Conservation (phyloP, 2,888 invertebrate genomes). For the Mimumesa dahlbomi region DNA sequence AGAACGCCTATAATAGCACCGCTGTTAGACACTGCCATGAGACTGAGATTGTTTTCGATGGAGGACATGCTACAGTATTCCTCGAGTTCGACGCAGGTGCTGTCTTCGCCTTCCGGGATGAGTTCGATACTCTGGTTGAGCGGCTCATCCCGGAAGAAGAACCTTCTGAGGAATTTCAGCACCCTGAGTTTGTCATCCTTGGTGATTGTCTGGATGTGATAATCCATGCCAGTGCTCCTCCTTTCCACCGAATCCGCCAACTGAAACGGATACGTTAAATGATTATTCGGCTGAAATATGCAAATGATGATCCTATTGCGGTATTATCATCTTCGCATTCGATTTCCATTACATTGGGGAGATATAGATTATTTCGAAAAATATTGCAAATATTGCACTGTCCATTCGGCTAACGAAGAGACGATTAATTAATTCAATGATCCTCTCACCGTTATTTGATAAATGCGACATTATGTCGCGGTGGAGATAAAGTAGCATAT, state of each 20-base stretch:
- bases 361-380: no score
- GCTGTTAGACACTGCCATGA: constrained; percentile 84
- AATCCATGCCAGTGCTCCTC: constrained; percentile 73
- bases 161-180: constrained; percentile 83
- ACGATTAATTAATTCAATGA: background rate
- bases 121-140: constrained; percentile 84
- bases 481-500: background rate
- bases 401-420: no score
- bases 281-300: background rate
- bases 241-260: constrained; percentile 70
- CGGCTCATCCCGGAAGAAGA: constrained; percentile 88
- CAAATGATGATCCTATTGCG: background rate
- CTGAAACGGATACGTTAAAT: constrained; percentile 58
- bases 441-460: background rate
- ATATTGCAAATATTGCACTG: no score
- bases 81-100: constrained; percentile 85
- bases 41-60: constrained; percentile 83
- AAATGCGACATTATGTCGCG: background rate
- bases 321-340: no score
- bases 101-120: constrained; percentile 83
- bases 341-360: no score
- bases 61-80: constrained; percentile 82
- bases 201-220: constrained; percentile 80
- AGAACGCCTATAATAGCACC: constrained; percentile 84
- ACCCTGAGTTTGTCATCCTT: constrained; percentile 82